phyloP scores from a whole-genome alignment of 2,113 vertebrate species.

The Xyliphius kryptos region DNA sequence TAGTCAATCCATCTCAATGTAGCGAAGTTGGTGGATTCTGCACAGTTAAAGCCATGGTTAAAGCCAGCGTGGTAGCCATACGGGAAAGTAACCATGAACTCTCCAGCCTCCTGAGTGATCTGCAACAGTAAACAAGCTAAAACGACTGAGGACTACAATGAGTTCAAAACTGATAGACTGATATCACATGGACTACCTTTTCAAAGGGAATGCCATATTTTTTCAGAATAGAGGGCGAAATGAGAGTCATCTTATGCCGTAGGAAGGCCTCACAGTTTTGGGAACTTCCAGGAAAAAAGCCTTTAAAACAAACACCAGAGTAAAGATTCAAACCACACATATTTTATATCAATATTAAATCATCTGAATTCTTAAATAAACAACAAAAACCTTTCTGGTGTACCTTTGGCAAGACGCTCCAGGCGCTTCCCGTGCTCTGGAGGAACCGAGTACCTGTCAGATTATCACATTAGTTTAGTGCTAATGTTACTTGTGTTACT shows the following conservation, averaged over 20 bases:
- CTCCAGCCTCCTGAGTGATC: constrained; percentile 92
- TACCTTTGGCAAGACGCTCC: constrained; percentile 95
- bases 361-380: background rate
- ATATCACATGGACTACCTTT: constrained; percentile 66
- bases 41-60: constrained; percentile 97
- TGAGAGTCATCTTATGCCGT: constrained; percentile 97
- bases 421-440: constrained; percentile 90
- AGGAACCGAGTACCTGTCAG: constrained; percentile 86
- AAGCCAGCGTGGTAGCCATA: constrained; percentile 95
- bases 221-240: constrained; percentile 92
- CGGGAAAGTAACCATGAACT: constrained; percentile 96
- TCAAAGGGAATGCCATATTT: constrained; percentile 95
- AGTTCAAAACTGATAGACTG: background rate
- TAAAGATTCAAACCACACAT: background rate
- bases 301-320: constrained; percentile 51
- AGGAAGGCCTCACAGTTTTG: constrained; percentile 96
- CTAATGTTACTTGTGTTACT: too few species aligned
- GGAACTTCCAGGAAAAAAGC: constrained; percentile 93
- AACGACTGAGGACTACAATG: too few species aligned
- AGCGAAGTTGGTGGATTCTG: constrained; percentile 95
- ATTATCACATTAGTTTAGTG: background rate
- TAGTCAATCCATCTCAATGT: constrained; percentile 95
- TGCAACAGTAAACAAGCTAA: constrained; percentile 39
- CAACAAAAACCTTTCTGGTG: background rate
- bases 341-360: background rate